phyloP scores from a whole-genome alignment of 2,797 vertebrate genomes.

The Paedocypris micromegethes region DNA sequence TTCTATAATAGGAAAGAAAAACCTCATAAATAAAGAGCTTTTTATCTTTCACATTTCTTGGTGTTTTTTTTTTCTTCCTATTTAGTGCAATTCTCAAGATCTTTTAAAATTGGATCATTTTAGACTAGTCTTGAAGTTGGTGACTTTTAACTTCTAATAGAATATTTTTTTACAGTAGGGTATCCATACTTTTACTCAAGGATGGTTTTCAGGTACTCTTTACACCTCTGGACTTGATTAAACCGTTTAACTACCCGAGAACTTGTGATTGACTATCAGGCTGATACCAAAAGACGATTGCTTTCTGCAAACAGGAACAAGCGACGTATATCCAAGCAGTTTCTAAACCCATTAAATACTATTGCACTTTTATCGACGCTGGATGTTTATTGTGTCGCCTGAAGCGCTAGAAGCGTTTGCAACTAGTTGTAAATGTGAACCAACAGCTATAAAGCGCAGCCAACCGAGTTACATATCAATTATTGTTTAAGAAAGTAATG shows the following conservation, averaged over 20 bases:
- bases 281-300: constrained; percentile 12
- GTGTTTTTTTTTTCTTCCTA: no score
- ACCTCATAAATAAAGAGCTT: no score
- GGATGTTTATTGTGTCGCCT: constrained; percentile 52
- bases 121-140: no score
- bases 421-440: constrained; percentile 47
- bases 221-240: constrained; percentile 1
- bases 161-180: no score
- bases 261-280: neutral
- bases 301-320: constrained; percentile 34
- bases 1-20: no score
- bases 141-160: no score
- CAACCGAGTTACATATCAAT: constrained; percentile 47
- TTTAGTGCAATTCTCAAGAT: no score
- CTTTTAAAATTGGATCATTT: no score
- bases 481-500: constrained; percentile 36
- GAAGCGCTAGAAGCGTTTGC: constrained; percentile 46
- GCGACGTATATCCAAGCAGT: constrained; percentile 48
- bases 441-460: constrained; percentile 46
- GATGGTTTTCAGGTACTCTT: no score
- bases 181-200: no score
- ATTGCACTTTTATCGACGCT: constrained; percentile 41
- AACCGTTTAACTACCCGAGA: neutral
- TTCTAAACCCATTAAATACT: constrained; percentile 51
- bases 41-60: no score